Evolutionary conservation across 1,140 invertebrate genomes (phyloP).

Genomic region (Centruroides vittatus): DNA sequence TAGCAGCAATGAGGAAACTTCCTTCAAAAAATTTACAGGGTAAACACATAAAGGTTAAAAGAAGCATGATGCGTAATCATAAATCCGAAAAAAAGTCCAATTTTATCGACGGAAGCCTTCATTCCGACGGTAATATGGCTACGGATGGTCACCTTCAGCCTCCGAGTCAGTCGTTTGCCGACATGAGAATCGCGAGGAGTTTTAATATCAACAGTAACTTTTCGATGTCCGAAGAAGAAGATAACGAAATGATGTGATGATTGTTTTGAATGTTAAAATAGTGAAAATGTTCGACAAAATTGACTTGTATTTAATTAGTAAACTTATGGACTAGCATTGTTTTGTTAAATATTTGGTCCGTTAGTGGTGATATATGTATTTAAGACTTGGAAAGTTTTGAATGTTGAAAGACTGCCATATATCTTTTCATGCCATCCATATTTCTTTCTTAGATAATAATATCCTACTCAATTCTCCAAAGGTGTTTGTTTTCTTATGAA

Average conservation of each 20-base stretch:
- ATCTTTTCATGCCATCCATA: no score
- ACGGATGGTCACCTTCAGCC: constrained; percentile 5
- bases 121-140: constrained; percentile 1
- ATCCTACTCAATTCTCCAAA: no score
- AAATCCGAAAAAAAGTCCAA: not conserved
- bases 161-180: constrained; percentile 8
- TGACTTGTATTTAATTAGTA: no score
- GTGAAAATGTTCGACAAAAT: no score
- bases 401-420: no score
- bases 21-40: constrained; percentile 3
- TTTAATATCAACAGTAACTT: constrained; percentile 22
- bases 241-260: constrained; percentile 12
- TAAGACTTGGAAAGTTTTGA: no score
- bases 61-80: not conserved
- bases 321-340: no score
- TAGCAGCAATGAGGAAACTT: constrained; percentile 16
- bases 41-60: not conserved
- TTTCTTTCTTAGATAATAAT: no score
- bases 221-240: constrained; percentile 21
- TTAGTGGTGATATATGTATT: no score
- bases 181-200: constrained; percentile 19
- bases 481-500: no score
- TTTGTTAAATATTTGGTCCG: no score
- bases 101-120: not conserved
- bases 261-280: not conserved